Evolutionary conservation across 2,797 vertebrate species (phyloP).

Genomic region (Melopsittacus undulatus): DNA sequence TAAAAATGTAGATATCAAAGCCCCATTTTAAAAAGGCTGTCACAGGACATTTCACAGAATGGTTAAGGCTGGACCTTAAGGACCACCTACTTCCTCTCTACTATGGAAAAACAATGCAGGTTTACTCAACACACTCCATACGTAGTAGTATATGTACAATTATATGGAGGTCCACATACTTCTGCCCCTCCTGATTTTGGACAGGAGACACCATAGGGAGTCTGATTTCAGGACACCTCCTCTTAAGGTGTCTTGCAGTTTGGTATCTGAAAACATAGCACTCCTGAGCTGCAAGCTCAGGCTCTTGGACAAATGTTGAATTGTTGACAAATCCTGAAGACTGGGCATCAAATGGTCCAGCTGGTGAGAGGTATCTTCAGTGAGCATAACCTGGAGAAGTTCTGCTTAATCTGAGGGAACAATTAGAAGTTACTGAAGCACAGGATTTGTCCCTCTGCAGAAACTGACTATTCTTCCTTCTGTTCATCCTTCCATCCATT

Average conservation of each 20-base stretch:
- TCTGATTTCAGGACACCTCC: neutral
- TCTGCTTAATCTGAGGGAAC: neutral
- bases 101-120: neutral
- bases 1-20: neutral
- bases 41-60: neutral
- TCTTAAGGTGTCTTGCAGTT: neutral
- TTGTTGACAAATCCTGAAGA: neutral
- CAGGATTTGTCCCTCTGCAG: neutral
- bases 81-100: neutral
- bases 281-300: neutral
- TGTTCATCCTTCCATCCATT: neutral
- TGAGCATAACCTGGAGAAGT: neutral
- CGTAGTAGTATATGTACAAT: neutral
- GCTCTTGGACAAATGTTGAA: neutral
- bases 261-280: neutral
- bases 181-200: neutral
- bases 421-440: neutral
- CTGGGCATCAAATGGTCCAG: neutral
- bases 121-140: neutral
- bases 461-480: neutral
- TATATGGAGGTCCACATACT: neutral
- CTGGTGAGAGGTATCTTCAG: neutral
- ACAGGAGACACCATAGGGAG: neutral
- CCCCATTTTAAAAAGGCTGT: neutral
- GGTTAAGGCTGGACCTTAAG: neutral